phyloP scores from a whole-genome alignment of 2,113 vertebrate genomes.

The Pogona vitticeps region DNA sequence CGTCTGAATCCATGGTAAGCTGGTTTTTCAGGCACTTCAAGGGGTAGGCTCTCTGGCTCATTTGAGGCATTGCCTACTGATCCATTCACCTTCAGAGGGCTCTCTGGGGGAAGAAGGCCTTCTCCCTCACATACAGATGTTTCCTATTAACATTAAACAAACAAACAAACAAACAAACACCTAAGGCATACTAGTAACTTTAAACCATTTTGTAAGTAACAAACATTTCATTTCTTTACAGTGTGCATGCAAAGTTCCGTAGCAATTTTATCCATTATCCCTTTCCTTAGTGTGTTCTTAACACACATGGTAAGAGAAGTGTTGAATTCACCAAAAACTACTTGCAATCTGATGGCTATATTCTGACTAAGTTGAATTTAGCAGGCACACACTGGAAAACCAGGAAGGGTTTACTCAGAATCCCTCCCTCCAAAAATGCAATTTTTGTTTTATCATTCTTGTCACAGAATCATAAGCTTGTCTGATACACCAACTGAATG shows the following conservation, averaged over 20 bases:
- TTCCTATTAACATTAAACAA: conserved; percentile 55
- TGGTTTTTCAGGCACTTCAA: conserved; percentile 35
- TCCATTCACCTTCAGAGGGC: conserved; percentile 74
- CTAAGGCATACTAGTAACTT: background rate
- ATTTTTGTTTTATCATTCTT: background rate
- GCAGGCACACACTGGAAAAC: background rate
- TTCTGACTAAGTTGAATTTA: background rate
- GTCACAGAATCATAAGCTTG: too few relatives aligned
- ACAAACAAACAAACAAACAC: conserved; percentile 4
- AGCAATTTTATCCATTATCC: background rate
- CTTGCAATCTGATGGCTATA: background rate
- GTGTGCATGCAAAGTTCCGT: background rate
- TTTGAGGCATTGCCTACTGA: conserved; percentile 84
- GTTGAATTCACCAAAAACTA: too few relatives aligned
- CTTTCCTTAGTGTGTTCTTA: background rate
- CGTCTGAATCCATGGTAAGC: conserved; percentile 82
- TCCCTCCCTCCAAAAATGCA: background rate
- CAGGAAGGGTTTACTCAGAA: background rate
- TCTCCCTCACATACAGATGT: conserved; percentile 58
- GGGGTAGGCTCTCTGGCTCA: conserved; percentile 53
- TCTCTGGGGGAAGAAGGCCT: conserved; percentile 28
- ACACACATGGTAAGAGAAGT: background rate
- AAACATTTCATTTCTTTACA: background rate
- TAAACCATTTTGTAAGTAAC: background rate
- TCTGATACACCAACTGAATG: background rate